Evolutionary conservation across 1,140 invertebrate genomes (phyloP).

Genomic region (Doryteuthis pealeii): DNA sequence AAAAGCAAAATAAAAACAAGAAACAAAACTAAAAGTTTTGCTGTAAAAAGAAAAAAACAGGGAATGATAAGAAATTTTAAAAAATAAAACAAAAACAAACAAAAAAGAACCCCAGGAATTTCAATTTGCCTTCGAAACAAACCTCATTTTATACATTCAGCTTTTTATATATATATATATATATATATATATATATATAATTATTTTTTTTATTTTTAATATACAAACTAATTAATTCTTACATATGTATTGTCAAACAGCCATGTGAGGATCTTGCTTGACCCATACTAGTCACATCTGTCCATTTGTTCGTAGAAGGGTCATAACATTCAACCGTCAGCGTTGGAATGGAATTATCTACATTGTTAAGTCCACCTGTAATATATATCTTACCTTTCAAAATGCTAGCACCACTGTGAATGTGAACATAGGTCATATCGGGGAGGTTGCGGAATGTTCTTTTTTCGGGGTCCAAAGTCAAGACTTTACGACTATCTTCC

Average conservation of each 20-base stretch:
- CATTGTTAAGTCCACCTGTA: constrained; percentile 80
- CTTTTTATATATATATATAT: too few species aligned
- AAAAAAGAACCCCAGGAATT: too few species aligned
- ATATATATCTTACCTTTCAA: constrained; percentile 80
- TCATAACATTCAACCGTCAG: constrained; percentile 79
- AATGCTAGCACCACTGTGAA: constrained; percentile 70
- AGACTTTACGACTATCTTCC: constrained; percentile 55
- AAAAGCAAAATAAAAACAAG: too few species aligned
- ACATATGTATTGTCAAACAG: constrained; percentile 53
- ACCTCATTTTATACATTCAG: too few species aligned
- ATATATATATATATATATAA: too few species aligned
- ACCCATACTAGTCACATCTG: constrained; percentile 47
- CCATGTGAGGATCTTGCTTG: constrained; percentile 49
- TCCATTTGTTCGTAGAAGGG: constrained; percentile 77
- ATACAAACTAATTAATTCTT: background rate
- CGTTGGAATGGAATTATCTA: constrained; percentile 59
- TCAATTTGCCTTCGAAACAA: too few species aligned
- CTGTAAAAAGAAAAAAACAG: too few species aligned
- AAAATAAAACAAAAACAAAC: too few species aligned
- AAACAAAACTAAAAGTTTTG: too few species aligned
- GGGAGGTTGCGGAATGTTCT: constrained; percentile 51
- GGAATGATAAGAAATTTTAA: too few species aligned
- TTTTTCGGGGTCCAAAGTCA: constrained; percentile 54
- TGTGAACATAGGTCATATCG: constrained; percentile 42
- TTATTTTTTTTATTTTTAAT: too few species aligned